These are phyloP conservation scores for Sebastes fasciatus DNA, from an alignment of 2,113 vertebrate genomes.

Conservation along the genomic window DNA sequence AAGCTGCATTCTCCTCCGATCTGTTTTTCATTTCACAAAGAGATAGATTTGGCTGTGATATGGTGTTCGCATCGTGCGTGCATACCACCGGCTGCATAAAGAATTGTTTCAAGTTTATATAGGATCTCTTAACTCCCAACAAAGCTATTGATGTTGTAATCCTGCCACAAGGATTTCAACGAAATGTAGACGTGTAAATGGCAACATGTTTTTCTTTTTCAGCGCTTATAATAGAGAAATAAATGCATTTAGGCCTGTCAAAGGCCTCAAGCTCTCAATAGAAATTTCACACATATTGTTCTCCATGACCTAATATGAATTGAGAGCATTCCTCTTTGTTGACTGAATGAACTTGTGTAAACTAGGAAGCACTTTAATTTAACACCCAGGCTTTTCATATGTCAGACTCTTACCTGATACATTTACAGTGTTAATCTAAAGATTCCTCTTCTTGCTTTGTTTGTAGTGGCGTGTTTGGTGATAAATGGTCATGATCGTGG, in stretches of 20 bases:
- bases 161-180: background rate
- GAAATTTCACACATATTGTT: background rate
- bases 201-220: background rate
- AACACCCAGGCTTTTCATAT: background rate
- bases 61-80: conserved; percentile 8
- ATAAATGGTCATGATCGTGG: background rate
- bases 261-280: background rate
- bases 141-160: background rate
- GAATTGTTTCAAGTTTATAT: conserved; percentile 14
- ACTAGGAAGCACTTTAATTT: background rate
- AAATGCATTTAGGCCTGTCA: background rate
- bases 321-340: background rate
- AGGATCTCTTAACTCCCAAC: background rate
- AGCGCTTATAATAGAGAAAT: background rate
- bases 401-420: background rate
- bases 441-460: background rate
- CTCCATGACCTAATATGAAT: background rate
- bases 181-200: background rate
- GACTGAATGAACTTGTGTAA: background rate
- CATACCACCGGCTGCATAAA: background rate
- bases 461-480: background rate
- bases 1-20: conserved; percentile 20
- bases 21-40: conserved; percentile 63
- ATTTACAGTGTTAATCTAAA: background rate
- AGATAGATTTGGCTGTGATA: conserved; percentile 17